Evolutionary conservation across 2,888 invertebrate species (phyloP).

Genomic region (Idaea dimidiata): DNA sequence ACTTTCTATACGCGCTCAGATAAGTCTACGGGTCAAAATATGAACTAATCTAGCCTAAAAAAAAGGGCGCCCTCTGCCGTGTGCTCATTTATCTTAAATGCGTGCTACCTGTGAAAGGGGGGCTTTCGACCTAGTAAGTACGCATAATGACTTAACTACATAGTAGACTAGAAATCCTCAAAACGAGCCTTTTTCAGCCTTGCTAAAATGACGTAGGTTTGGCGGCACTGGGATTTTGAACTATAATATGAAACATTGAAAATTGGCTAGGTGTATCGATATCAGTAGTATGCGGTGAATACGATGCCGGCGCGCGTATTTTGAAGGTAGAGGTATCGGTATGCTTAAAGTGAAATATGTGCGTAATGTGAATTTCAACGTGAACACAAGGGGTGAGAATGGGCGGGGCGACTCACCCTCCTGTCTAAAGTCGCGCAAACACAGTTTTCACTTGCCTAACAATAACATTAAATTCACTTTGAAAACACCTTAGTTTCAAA

Average conservation of each 20-base stretch:
- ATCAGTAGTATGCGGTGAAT: background rate
- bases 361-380: conserved; percentile 5
- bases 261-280: background rate
- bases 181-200: background rate
- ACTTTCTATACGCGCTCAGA: too few species aligned
- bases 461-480: conserved; percentile 1
- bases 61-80: too few species aligned
- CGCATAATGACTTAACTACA: too few species aligned
- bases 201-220: too few species aligned
- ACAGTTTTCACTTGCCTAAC: background rate
- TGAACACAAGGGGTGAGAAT: conserved; percentile 3
- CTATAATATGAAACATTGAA: background rate
- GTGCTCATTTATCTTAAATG: too few species aligned
- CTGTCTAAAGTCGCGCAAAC: conserved; percentile 3
- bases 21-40: too few species aligned
- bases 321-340: background rate
- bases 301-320: background rate
- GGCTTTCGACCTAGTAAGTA: too few species aligned
- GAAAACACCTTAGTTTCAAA: background rate
- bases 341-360: conserved; percentile 6
- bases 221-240: too few species aligned
- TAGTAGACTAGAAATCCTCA: too few species aligned
- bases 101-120: too few species aligned
- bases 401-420: conserved; percentile 4
- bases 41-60: too few species aligned